Base-by-base conservation (phyloP, 2,797 vertebrate genomes). In the Anabas testudineus region DNA sequence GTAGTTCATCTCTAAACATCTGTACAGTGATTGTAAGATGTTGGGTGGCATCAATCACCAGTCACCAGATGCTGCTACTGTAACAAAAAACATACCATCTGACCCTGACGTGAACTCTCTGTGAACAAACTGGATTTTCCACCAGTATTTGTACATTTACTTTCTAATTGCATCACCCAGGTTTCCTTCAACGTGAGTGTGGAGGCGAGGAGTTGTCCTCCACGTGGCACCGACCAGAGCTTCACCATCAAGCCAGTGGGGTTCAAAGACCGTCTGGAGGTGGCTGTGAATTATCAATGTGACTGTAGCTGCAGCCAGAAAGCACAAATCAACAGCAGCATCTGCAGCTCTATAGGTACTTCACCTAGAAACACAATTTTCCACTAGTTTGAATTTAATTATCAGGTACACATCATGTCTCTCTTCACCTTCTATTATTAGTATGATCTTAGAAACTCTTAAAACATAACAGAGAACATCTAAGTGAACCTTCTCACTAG, bases 241-340 rank as follows among this genome's bases (percentile, higher is more conserved):
- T 98, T 99, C 90, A 94, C 95, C 69, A 96, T 99, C 88, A 96
- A 96, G 71, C 97, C 98, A 0, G 97, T 97, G 0, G 97, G 98
- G 0, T 99, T 99, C 81, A 97, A 97, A 76, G 98, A 99, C 87
- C 95, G 93, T 0, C 92, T 99, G 91, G 93, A 96, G 85, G 95
- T 98, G 79, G 46, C 80, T 0, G 93, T 98, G 78, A 82, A 94
- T 60, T 98, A 98, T 76, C 91, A 78, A 64, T 99, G 98, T 72
- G 92, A 85, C 39, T 99, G 98, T 0, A 74, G 88, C 85, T 99
- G 98, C 90, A 95, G 91, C 0, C n/a, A 4, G 1, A 83, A 0
- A 0, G 91, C 91, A 0, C 87, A 93, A 5, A 67, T 39, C 0
- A 93, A 94, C 90, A 99, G 98, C 60, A 57, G 74, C 91, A 91